Percentiles rank a stretch among this genome's conserved stretches.
These are phyloP conservation scores for Lagopus muta DNA, from an alignment of 2,113 vertebrate species.

Conservation along the genomic window DNA sequence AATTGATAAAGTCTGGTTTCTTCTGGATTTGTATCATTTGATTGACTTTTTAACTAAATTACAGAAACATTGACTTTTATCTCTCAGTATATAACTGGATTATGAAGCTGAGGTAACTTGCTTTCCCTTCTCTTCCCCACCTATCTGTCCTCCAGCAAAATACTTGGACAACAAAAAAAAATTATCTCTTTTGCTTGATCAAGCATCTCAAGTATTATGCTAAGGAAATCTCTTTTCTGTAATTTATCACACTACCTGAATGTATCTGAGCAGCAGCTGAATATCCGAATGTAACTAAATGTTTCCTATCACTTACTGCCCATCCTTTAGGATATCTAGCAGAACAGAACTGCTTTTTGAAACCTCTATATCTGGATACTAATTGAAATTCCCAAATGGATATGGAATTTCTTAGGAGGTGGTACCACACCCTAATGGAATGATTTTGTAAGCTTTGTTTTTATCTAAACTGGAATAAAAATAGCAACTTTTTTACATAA, in stretches of 20 bases:
- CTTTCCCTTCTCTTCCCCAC: neutral
- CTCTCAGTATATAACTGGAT: neutral
- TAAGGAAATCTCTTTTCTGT: neutral
- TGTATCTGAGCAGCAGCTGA: neutral
- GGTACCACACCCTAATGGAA: neutral
- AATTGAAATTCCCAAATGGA: neutral
- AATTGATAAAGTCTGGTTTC: neutral
- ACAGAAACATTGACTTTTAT: conserved; percentile 14
- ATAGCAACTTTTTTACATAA: neutral
- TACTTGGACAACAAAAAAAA: neutral
- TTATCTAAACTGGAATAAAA: neutral
- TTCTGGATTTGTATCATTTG: neutral
- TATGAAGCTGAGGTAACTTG: neutral
- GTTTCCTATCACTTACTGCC: neutral
- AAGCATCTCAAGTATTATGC: neutral
- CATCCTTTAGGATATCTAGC: neutral
- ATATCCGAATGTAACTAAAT: neutral
- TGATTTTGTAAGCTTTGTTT: neutral
- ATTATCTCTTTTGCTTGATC: neutral
- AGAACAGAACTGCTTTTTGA: conserved; percentile 1
- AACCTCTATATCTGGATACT: neutral
- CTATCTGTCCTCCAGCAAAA: neutral
- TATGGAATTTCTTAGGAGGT: neutral
- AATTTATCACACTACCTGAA: neutral
- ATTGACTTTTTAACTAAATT: conserved; percentile 27